A percentile compares a stretch with the other conserved stretches of the same genome.
Conservation (phyloP, 2,888 invertebrate species). For the Myathropa florea region DNA sequence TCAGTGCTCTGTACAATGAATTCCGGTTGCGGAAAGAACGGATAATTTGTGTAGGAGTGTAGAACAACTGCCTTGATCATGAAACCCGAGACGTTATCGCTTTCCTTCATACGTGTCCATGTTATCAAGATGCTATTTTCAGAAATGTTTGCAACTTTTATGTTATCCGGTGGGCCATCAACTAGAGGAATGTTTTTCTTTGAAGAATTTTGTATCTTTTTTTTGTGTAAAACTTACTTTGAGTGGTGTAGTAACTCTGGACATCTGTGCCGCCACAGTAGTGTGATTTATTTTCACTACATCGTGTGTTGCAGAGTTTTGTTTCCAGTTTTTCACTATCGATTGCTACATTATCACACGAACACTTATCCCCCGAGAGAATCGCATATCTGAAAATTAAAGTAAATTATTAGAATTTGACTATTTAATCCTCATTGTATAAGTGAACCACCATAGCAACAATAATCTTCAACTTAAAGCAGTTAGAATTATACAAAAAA, state of each 20-base stretch:
- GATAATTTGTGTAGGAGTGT: slow-evolving; percentile 83
- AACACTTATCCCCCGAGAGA: slow-evolving; percentile 77
- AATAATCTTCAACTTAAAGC: too few relatives aligned
- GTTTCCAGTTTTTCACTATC: slow-evolving; percentile 79
- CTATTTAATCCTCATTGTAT: too few relatives aligned
- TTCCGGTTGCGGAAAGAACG: slow-evolving; percentile 81
- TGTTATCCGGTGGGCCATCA: slow-evolving; percentile 86
- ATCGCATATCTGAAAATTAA: slow-evolving; percentile 76
- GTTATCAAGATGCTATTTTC: slow-evolving; percentile 84
- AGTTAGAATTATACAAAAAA: too few relatives aligned
- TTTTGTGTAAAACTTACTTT: slow-evolving; percentile 57
- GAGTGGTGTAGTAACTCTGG: slow-evolving; percentile 87
- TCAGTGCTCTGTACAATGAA: slow-evolving; percentile 84
- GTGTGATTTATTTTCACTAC: slow-evolving; percentile 84
- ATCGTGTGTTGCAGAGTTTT: slow-evolving; percentile 83
- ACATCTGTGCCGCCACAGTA: slow-evolving; percentile 86
- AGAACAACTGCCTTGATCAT: slow-evolving; percentile 82
- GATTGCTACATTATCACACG: slow-evolving; percentile 75
- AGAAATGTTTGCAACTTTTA: slow-evolving; percentile 83
- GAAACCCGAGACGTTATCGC: slow-evolving; percentile 83
- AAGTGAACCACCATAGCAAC: too few relatives aligned
- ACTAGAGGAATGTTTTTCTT: slow-evolving; percentile 74
- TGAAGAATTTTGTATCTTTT: not conserved
- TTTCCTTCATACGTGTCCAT: slow-evolving; percentile 83
- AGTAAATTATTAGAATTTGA: not conserved